Percentiles rank a stretch among this genome's conserved stretches.
Evolutionary conservation across 2,797 vertebrate genomes (phyloP).

Genomic region (Nasua narica): DNA sequence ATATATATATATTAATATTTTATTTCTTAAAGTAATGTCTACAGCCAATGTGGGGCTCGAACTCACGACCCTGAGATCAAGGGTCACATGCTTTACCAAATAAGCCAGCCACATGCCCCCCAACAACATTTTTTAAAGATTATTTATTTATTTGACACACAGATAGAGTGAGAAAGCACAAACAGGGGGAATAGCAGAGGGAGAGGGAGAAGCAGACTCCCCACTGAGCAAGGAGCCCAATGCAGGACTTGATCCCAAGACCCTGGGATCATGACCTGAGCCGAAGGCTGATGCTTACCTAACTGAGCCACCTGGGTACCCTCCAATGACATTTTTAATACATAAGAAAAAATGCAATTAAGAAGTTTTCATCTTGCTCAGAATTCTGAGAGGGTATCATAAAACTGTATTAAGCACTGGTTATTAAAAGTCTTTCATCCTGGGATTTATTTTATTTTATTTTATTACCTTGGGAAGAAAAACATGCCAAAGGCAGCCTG

Average conservation of each 20-base stretch:
- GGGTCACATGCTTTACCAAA: neutral
- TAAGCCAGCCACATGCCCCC: neutral
- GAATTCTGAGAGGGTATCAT: neutral
- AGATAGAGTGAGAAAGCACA: no score
- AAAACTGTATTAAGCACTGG: neutral
- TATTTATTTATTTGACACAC: no score
- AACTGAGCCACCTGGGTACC: no score
- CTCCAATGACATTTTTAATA: neutral
- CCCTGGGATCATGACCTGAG: no score
- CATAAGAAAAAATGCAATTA: neutral
- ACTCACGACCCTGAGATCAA: neutral
- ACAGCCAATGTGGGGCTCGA: neutral
- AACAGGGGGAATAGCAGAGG: no score
- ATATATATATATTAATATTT: neutral
- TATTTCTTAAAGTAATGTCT: neutral
- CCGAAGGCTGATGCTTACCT: no score
- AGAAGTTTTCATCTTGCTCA: neutral
- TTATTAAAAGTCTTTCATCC: conserved; percentile 17
- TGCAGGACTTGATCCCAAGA: no score
- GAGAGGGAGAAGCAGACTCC: no score
- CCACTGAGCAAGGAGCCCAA: no score
- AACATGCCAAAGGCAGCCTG: neutral
- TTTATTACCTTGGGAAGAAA: neutral
- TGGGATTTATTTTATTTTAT: neutral
- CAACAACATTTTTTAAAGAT: neutral